Conservation (phyloP, 2,113 vertebrate species). For the Scartelaos histophorus region DNA sequence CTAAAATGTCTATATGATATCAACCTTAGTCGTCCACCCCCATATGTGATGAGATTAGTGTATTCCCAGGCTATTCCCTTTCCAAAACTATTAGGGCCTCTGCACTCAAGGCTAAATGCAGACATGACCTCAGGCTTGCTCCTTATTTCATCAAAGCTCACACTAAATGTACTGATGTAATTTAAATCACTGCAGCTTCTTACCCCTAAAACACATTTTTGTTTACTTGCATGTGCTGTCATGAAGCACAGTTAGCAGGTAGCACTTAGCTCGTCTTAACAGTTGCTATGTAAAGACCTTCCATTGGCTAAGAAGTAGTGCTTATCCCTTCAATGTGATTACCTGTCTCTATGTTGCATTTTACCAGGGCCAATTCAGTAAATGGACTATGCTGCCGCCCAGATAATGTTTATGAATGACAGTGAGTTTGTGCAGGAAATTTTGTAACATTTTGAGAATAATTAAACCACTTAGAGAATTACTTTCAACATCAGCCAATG, state of each 20-base stretch:
- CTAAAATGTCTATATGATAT: conserved; percentile 14
- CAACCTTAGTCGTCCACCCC: conserved; percentile 8
- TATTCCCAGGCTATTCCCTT: conserved; percentile 47
- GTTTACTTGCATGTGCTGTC: neutral
- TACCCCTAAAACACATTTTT: conserved; percentile 4
- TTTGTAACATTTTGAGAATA: neutral
- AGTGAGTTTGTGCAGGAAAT: neutral
- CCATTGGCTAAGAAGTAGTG: conserved; percentile 21
- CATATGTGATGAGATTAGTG: conserved; percentile 32
- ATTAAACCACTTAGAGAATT: neutral
- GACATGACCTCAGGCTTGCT: conserved; percentile 44
- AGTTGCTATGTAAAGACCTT: conserved; percentile 23
- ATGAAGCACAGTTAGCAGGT: conserved; percentile 16
- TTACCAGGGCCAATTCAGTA: conserved; percentile 24
- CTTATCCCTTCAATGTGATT: conserved; percentile 34
- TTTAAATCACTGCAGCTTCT: neutral
- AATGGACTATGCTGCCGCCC: neutral
- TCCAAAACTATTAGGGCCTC: conserved; percentile 55
- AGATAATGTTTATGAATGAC: conserved; percentile 10
- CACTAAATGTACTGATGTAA: neutral
- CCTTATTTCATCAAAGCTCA: conserved; percentile 36
- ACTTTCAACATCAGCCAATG: neutral
- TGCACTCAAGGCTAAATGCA: conserved; percentile 48
- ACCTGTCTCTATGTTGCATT: conserved; percentile 15
- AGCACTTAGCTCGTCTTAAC: conserved; percentile 18